Evolutionary conservation across 2,797 vertebrate genomes (phyloP), one percentile per base, ranked within the genome.

Genomic region (Carduelis carduelis): DNA sequence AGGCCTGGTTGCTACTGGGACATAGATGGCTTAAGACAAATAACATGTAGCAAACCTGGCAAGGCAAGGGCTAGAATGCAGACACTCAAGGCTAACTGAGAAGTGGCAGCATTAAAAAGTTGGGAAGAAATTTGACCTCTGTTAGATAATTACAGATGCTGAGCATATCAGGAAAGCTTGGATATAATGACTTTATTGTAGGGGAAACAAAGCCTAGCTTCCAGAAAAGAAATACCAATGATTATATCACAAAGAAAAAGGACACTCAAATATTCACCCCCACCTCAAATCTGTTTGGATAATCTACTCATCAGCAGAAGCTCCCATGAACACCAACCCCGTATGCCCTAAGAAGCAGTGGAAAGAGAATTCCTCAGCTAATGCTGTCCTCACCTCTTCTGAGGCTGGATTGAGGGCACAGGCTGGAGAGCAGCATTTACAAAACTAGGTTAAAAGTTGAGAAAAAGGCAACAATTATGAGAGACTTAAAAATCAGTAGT

Each of bases 381-480:
- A 49, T 61, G 46, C 32, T 63, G 44, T 27, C 46, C 43, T 87
- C 2, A 6, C 34, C 19, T 68, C n/a, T 71, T 64, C 47, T 83
- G 64, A 74, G 32, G 30, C 53, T 71, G 63, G 19, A 53, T 18
- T 50, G 43, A 72, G 23, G 52, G 47, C 32, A 70, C 12, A 53
- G 39, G 21, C 12, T 75, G 75, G 69, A 69, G 4, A 88, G 35
- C 32, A 75, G 47, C 69, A 44, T 64, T 34, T 90, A 65, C 24
- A 65, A 65, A 87, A 76, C 14, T 41, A 78, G 8, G 55, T 68
- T 39, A 72, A 74, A 80, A 63, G 65, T 8, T 83, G 56, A 50
- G 21, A 88, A 78, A 94, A 94, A 94, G 65, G 55, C 71, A 47
- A 66, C 32, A 78, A 39, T 77, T 95, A 72, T 91, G 70, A 95